Evolutionary conservation across 1,140 invertebrate genomes (phyloP), one percentile per base, ranked within the genome.

Genomic region (Conus betulinus): DNA sequence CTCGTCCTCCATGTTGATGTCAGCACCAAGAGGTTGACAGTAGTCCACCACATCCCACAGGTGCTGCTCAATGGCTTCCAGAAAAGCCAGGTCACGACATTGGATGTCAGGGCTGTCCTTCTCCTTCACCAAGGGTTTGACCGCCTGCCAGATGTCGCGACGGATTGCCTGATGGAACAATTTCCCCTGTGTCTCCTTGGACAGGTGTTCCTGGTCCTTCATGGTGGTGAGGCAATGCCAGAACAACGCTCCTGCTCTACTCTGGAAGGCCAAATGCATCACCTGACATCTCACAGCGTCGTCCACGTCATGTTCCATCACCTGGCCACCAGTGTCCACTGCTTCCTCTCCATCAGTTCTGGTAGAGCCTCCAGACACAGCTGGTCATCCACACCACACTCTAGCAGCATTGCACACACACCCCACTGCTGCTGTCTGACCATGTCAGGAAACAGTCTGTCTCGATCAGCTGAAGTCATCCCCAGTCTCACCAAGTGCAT

Each of bases 1-100:
- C 25, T 27, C 81, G 52, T 83, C 81, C 81, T 57, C 20, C 81
- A 55, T 83, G 81, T 83, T 55, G 81, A 83, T 83, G 81, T 83
- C 81, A 53, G 81, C 81, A 23, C 20, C 13, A 52, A 20, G 53
- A 83, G 5, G 78, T 51, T 81, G 78, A 13, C 78, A 81, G 78
- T 81, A 20, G 27, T 39, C 51, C 78, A 81, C 78, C 78, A 81
- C 51, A 52, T 81, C 78, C 78, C 78, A 81, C 78, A 25, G 78
- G 78, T 81, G 78, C 25, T 52, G 7, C 27, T 39, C 78, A 39
- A 51, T 27, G 78, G 78, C 78, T 51, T 39, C 78, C 15, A 27
- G 78, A 20, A 81, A 27, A 52, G 27, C 51, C 11, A 51, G 5
- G 78, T 81, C 78, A 81, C 25, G 78, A 51, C 39, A 13, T 8